Conservation (phyloP, 2,113 vertebrate genomes). For the Diglossa brunneiventris region DNA sequence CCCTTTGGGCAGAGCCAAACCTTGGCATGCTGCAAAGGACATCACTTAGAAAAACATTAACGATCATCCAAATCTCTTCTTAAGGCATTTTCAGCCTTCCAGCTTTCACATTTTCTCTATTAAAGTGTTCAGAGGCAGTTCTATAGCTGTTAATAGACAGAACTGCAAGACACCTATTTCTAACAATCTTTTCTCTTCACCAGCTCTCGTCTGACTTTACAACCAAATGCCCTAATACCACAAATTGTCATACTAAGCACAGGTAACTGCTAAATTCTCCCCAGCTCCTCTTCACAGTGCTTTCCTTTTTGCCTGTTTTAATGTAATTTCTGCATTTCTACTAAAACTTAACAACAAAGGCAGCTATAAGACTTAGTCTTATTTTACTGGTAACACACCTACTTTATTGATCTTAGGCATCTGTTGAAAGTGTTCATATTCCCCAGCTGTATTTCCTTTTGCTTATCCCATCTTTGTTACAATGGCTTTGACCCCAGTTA, state of each 20-base stretch:
- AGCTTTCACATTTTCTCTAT: not conserved
- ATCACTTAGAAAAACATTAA: not conserved
- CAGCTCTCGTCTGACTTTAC: not conserved
- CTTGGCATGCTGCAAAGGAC: not conserved
- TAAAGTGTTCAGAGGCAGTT: not conserved
- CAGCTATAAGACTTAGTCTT: not conserved
- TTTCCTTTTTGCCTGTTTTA: not conserved
- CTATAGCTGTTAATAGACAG: not conserved
- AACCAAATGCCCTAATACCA: not conserved
- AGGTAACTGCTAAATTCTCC: not conserved
- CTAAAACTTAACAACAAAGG: not conserved
- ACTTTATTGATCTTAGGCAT: not conserved
- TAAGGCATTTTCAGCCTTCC: not conserved
- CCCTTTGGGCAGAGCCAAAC: not conserved
- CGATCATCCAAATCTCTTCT: not conserved
- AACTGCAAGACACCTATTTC: not conserved
- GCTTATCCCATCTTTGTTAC: not conserved
- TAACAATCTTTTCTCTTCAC: not conserved
- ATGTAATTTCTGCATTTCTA: not conserved
- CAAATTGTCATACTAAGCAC: not conserved
- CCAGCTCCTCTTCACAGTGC: not conserved
- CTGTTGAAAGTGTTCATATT: not conserved
- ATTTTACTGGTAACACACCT: not conserved
- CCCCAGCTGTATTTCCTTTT: not conserved
- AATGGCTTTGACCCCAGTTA: not conserved